These are phyloP conservation scores for Triplophysa dalaica DNA, from an alignment of 2,113 vertebrate genomes.

Conservation along the genomic window DNA sequence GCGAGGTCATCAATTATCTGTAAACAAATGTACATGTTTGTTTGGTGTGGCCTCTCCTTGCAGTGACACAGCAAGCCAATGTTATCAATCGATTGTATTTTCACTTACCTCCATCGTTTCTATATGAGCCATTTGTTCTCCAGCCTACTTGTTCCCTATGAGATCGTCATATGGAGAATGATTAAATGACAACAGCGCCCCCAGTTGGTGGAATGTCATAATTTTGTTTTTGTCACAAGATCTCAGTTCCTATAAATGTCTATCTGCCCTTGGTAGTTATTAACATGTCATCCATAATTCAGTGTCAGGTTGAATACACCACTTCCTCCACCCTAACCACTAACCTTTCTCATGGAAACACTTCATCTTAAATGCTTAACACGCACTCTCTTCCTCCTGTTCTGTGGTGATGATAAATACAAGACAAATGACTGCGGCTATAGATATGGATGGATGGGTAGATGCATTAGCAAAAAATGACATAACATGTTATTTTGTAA, in stretches of 20 bases:
- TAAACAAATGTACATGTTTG: constrained; percentile 10
- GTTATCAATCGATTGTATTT: not conserved
- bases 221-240: not conserved
- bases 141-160: not conserved
- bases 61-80: not conserved
- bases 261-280: not conserved
- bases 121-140: not conserved
- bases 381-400: not conserved
- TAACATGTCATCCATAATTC: constrained; percentile 50
- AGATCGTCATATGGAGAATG: not conserved
- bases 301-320: constrained; percentile 18
- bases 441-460: not conserved
- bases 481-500: not conserved
- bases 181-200: constrained; percentile 19
- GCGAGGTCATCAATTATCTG: constrained; percentile 9
- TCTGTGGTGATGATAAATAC: not conserved
- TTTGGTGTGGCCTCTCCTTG: not conserved
- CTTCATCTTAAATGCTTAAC: not conserved
- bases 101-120: not conserved
- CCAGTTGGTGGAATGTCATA: constrained; percentile 31
- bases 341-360: constrained; percentile 42
- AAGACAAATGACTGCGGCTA: not conserved
- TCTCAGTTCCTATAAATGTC: constrained; percentile 12
- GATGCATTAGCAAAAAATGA: no score
- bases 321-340: constrained; percentile 6